phyloP scores from a whole-genome alignment of 2,888 invertebrate genomes.

The Brachyptera risi region DNA sequence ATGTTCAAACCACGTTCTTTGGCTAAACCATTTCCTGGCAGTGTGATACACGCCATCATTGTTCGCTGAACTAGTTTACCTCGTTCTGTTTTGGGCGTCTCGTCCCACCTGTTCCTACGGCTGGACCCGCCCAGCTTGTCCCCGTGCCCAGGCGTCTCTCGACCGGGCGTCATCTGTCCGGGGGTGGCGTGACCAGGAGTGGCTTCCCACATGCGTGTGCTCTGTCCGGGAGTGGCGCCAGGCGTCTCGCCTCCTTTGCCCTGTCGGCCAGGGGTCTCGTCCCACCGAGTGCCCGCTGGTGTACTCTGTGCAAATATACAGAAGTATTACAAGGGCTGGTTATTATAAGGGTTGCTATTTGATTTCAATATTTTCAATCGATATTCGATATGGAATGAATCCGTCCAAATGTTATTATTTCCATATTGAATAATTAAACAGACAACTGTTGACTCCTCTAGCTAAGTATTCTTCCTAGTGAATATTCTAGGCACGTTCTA shows the following conservation, averaged over 20 bases:
- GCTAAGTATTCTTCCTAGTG: too few relatives aligned
- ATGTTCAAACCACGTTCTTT: too few relatives aligned
- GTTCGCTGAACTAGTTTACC: constrained; percentile 45
- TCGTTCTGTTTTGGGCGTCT: constrained; percentile 96
- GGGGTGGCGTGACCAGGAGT: constrained; percentile 92
- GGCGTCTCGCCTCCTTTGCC: constrained; percentile 78
- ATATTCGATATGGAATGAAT: too few relatives aligned
- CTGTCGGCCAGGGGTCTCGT: constrained; percentile 85
- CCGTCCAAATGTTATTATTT: too few relatives aligned
- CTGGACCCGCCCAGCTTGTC: constrained; percentile 53
- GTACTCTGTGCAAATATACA: constrained; percentile 67
- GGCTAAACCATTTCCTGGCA: too few relatives aligned
- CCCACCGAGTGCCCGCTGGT: constrained; percentile 81
- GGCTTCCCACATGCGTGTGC: constrained; percentile 93
- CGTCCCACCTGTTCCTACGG: constrained; percentile 97
- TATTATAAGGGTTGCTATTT: too few relatives aligned
- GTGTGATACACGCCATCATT: neutral
- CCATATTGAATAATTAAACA: too few relatives aligned
- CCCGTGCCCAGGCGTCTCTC: constrained; percentile 72
- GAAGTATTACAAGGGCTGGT: too few relatives aligned
- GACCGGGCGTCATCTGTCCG: constrained; percentile 77
- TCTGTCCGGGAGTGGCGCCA: constrained; percentile 86
- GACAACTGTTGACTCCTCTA: too few relatives aligned
- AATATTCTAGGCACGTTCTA: too few relatives aligned
- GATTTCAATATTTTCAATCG: too few relatives aligned